A percentile compares a stretch with the other conserved stretches of the same genome.
Evolutionary conservation across 2,113 vertebrate species (phyloP).

Genomic region (Elachura formosa): DNA sequence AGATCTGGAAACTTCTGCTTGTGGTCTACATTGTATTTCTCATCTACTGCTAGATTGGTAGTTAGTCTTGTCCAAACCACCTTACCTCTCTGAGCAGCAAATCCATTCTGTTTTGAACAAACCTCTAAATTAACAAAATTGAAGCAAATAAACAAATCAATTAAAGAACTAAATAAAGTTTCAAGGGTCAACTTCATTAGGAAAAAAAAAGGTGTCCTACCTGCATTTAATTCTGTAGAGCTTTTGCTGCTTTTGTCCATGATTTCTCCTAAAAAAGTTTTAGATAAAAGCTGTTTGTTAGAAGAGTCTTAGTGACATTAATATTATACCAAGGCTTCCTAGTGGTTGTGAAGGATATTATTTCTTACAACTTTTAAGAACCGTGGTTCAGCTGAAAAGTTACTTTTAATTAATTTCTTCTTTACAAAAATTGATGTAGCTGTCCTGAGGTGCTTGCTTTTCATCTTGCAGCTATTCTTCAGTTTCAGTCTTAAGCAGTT

Average conservation of each 20-base stretch:
- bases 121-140: not conserved
- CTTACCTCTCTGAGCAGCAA: not conserved
- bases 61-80: not conserved
- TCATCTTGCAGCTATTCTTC: not conserved
- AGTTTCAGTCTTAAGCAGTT: not conserved
- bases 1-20: not conserved
- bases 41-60: not conserved
- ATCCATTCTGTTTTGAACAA: not conserved
- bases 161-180: not conserved
- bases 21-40: not conserved
- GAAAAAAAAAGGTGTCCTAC: fast-evolving
- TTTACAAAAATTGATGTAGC: not conserved
- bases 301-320: not conserved
- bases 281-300: not conserved
- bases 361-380: not conserved
- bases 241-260: not conserved
- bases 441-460: not conserved
- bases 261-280: not conserved
- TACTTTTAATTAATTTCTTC: not conserved
- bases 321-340: not conserved
- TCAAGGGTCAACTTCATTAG: not conserved
- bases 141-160: not conserved
- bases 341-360: not conserved
- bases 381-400: fast-evolving
- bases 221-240: not conserved